Percentiles rank a stretch among this genome's conserved stretches.
Evolutionary conservation across 2,797 vertebrate species (phyloP).

Genomic region (Salmo trutta): DNA sequence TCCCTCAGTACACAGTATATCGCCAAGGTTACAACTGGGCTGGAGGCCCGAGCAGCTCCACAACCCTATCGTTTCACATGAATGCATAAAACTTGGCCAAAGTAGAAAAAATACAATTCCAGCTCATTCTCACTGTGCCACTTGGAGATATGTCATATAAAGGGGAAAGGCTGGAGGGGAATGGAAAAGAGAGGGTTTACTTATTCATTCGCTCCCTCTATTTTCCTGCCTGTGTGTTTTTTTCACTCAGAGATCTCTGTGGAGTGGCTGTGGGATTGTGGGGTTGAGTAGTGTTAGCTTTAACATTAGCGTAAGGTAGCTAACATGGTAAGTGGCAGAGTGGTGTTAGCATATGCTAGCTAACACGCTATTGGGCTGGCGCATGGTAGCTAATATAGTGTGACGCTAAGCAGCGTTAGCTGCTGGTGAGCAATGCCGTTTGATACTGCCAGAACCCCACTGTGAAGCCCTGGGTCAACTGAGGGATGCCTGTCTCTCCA

Average conservation of each 20-base stretch:
- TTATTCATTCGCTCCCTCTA: neutral
- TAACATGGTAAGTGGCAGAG: neutral
- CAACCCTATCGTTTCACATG: neutral
- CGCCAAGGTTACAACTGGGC: neutral
- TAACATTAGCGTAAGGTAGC: neutral
- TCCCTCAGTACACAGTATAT: neutral
- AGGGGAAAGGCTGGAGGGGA: neutral
- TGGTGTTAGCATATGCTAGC: neutral
- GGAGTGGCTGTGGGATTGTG: neutral
- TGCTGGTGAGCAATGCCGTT: slow-evolving; percentile 55
- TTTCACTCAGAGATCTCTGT: neutral
- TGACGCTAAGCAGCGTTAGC: slow-evolving; percentile 1
- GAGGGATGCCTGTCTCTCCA: slow-evolving; percentile 46
- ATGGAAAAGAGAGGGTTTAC: neutral
- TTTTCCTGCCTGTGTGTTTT: neutral
- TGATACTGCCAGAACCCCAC: slow-evolving; percentile 44
- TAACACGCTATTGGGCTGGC: neutral
- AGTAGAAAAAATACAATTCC: neutral
- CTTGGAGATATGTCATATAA: neutral
- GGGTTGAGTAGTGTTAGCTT: neutral
- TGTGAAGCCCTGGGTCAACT: slow-evolving; percentile 43
- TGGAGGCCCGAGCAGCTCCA: neutral
- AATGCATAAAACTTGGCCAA: neutral
- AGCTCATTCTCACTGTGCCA: neutral
- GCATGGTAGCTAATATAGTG: neutral